Evolutionary conservation across 2,888 invertebrate species (phyloP).

Genomic region (Theodoxus fluviatilis): DNA sequence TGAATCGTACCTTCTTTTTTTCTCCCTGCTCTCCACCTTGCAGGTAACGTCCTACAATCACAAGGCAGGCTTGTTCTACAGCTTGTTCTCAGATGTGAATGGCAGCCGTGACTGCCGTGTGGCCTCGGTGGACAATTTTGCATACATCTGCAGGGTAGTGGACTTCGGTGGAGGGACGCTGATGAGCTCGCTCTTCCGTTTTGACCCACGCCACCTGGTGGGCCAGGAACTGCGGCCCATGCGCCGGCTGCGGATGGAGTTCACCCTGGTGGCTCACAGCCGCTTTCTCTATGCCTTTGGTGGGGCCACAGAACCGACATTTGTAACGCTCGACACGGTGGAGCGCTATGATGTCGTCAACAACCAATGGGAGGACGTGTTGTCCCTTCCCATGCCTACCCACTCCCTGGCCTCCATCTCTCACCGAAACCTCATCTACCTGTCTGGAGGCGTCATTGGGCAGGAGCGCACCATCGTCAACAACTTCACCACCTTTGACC

Average conservation of each 20-base stretch:
- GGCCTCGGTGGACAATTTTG: slow-evolving; percentile 60
- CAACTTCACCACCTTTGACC: slow-evolving; percentile 53
- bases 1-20: no score
- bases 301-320: slow-evolving; percentile 59
- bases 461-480: slow-evolving; percentile 57
- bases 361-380: slow-evolving; percentile 60
- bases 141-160: slow-evolving; percentile 62
- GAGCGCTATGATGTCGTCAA: slow-evolving; percentile 59
- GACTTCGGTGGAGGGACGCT: slow-evolving; percentile 64
- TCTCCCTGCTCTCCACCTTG: no score
- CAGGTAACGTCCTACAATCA: slow-evolving; percentile 61
- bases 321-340: slow-evolving; percentile 58
- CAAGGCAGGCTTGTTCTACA: slow-evolving; percentile 49
- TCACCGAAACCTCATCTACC: slow-evolving; percentile 53
- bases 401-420: slow-evolving; percentile 59
- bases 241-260: slow-evolving; percentile 57
- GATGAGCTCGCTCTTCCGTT: slow-evolving; percentile 61
- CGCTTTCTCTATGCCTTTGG: slow-evolving; percentile 59
- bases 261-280: slow-evolving; percentile 54
- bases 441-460: slow-evolving; percentile 60
- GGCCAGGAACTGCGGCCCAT: slow-evolving; percentile 61
- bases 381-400: slow-evolving; percentile 54
- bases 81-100: slow-evolving; percentile 59
- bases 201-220: slow-evolving; percentile 61
- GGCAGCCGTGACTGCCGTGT: slow-evolving; percentile 61